These are phyloP conservation scores for Probosciger aterrimus DNA, from an alignment of 2,113 vertebrate genomes.

Conservation along the genomic window DNA sequence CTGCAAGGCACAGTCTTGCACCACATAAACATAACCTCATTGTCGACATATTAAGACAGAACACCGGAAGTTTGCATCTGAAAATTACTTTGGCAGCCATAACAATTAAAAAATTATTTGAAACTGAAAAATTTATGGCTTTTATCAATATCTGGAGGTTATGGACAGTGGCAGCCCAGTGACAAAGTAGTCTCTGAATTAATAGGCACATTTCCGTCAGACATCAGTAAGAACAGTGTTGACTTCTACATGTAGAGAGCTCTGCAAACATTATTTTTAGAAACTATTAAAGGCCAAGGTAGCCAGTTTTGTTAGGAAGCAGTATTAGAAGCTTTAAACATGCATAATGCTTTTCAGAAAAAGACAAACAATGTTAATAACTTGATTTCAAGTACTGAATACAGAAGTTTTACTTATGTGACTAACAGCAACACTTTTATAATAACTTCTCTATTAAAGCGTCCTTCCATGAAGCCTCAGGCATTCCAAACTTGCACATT, in stretches of 20 bases:
- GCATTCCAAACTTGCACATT: not conserved
- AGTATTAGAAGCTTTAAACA: not conserved
- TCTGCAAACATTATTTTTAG: not conserved
- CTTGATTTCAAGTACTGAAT: not conserved
- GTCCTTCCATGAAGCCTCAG: not conserved
- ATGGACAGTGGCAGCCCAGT: not conserved
- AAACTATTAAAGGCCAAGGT: not conserved
- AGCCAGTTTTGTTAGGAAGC: not conserved
- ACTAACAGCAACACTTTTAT: not conserved
- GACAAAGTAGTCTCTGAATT: not conserved
- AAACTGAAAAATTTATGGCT: not conserved
- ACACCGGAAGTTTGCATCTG: not conserved
- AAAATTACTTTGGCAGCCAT: not conserved
- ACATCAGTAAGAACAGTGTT: not conserved
- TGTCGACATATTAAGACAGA: not conserved
- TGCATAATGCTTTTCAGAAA: not conserved
- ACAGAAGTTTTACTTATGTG: not conserved
- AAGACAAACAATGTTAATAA: not conserved
- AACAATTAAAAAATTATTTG: not conserved
- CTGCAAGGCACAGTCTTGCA: not conserved
- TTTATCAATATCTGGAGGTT: not conserved
- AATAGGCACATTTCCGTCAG: not conserved
- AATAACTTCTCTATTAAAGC: slow-evolving; percentile 1
- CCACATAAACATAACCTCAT: not conserved
- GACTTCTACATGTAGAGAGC: not conserved